Evolutionary conservation across 35 echinoderm and acorn worm species (phyloP).

Genomic region (Ophioderma brevispina): DNA sequence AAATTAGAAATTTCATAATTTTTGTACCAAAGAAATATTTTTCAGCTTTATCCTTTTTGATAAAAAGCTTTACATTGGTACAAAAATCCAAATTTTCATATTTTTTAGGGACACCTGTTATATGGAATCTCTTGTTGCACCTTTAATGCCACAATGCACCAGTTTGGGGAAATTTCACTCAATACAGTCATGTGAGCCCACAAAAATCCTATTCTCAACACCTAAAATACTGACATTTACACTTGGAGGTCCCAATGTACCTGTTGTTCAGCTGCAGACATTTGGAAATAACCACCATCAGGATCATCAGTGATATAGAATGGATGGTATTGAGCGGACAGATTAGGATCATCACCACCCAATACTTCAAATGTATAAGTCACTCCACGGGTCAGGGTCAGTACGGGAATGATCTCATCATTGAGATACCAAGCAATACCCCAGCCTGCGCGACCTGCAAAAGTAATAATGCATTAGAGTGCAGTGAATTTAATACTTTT

Average conservation of each 20-base stretch:
- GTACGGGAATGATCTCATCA: slow-evolving; percentile 64
- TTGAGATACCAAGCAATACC: slow-evolving; percentile 86
- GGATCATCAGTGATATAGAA: slow-evolving; percentile 82
- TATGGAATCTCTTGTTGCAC: no score
- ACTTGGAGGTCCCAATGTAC: background rate
- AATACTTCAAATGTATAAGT: slow-evolving; percentile 71
- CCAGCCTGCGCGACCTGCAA: slow-evolving; percentile 67
- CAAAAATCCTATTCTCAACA: slow-evolving; percentile 4
- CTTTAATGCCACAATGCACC: no score
- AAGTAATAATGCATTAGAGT: no score
- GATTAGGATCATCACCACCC: slow-evolving; percentile 39
- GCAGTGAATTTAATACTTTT: no score
- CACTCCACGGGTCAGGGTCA: slow-evolving; percentile 45
- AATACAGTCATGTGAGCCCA: no score
- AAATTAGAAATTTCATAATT: no score
- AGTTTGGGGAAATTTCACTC: no score
- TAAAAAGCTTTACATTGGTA: no score
- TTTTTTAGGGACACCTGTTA: no score
- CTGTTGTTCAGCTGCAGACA: slow-evolving; percentile 13
- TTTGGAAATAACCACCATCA: slow-evolving; percentile 65
- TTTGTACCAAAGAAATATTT: no score
- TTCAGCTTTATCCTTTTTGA: no score
- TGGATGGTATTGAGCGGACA: slow-evolving; percentile 75
- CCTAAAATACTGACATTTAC: background rate
- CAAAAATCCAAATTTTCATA: no score